Evolutionary conservation across 2,888 invertebrate species (phyloP), one percentile per base, ranked within the genome.

Genomic region (Doris montereyensis): DNA sequence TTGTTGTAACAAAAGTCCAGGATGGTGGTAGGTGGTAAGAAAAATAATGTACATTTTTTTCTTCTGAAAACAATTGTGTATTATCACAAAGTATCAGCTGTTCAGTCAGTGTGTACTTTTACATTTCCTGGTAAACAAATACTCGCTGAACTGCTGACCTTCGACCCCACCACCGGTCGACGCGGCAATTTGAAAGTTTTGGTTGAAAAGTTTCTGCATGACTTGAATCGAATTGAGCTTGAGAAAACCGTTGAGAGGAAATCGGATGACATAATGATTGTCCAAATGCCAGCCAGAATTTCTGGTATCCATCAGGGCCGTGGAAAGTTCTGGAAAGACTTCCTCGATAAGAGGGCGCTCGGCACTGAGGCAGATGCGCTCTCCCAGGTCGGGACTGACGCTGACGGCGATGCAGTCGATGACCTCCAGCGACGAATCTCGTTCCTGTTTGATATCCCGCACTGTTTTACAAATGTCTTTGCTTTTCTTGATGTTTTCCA

Each of bases 191-290:
- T 93, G 93, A 91, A 96, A 96, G 75, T 95, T 95, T 82, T 95
- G 94, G 89, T 96, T 96, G 68, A 96, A 92, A 70, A 96, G 93
- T 89, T 96, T 94, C 84, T 95, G 95, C 87, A 96, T 94, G 81
- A 96, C 96, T 92, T 96, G 96, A 82, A 96, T 94, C n/a, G 96
- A 96, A 91, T 96, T 96, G 84, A 96, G 93, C 92, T 96, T 96
- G 92, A 96, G 96, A 92, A 96, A 96, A 85, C 96, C 96, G 92
- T 96, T 96, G 78, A 96, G 92, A 13, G 96, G 96, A 89, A 96
- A 96, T 81, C 96, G 93, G 85, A 96, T 96, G 52, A 96, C 95
- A 92, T 95, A 95, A 76, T 95, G 94, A 83, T 95, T 94, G 92
- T 96, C 96, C 86, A 95, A 94, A 88, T 95, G 95, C 95, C 96